phyloP scores from a whole-genome alignment of 2,797 vertebrate species.

The Semotilus atromaculatus region DNA sequence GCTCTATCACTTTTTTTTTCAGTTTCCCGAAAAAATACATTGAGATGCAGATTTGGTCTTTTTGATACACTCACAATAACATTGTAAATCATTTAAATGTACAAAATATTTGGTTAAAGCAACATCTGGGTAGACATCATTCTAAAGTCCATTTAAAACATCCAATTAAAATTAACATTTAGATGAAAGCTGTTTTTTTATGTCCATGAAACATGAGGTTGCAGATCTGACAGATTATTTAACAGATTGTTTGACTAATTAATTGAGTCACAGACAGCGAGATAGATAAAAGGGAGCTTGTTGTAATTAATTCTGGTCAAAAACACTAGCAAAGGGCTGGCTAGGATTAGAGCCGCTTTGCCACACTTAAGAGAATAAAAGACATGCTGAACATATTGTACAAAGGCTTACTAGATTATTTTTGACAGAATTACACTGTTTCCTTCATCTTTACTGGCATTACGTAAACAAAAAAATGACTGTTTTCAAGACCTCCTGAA shows the following conservation, averaged over 20 bases:
- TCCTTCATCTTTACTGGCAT: neutral
- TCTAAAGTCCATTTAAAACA: neutral
- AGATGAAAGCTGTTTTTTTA: constrained; percentile 6
- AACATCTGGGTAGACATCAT: neutral
- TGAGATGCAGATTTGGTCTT: neutral
- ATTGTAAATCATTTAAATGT: neutral
- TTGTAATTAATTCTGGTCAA: neutral
- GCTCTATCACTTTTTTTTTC: no score
- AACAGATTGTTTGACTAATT: constrained; percentile 27
- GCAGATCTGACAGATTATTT: constrained; percentile 13
- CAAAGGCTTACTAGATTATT: neutral
- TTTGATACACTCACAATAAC: neutral
- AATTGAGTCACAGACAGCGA: neutral
- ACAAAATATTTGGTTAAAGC: constrained; percentile 2
- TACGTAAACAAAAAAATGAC: neutral
- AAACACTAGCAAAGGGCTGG: neutral
- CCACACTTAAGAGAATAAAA: neutral
- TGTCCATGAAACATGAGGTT: neutral
- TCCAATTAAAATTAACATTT: neutral
- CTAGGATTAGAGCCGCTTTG: neutral
- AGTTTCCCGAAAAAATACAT: neutral
- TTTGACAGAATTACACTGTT: constrained; percentile 6
- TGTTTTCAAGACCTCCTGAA: neutral
- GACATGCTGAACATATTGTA: neutral
- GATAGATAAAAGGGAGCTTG: constrained; percentile 17